phyloP scores from a whole-genome alignment of 2,113 vertebrate genomes.

The Zingel zingel region DNA sequence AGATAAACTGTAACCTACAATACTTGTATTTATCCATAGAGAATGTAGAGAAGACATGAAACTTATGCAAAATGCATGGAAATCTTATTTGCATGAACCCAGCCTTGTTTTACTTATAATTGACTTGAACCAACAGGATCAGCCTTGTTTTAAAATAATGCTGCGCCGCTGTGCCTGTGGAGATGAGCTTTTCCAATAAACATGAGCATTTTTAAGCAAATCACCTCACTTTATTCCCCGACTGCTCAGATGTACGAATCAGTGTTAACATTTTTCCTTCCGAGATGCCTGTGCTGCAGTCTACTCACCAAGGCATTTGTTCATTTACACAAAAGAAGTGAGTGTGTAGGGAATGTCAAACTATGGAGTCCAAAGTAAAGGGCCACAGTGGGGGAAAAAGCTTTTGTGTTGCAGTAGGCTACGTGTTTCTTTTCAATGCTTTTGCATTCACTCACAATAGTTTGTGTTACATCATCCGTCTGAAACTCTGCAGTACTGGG shows the following conservation, averaged over 20 bases:
- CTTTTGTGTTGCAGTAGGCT: conserved; percentile 13
- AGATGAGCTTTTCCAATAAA: conserved; percentile 70
- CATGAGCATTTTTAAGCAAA: conserved; percentile 44
- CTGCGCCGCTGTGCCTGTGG: conserved; percentile 74
- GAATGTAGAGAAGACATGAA: conserved; percentile 57
- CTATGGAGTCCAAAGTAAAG: not conserved
- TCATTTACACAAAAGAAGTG: not conserved
- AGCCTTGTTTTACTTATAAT: conserved; percentile 33
- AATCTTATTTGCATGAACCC: conserved; percentile 60
- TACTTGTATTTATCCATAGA: conserved; percentile 33
- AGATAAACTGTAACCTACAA: conserved; percentile 16
- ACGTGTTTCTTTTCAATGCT: not conserved
- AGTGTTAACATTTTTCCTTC: not conserved
- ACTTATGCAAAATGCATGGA: conserved; percentile 66
- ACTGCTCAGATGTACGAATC: not conserved
- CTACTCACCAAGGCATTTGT: not conserved
- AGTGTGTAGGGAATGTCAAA: not conserved
- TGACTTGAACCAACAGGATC: conserved; percentile 25
- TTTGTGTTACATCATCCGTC: not conserved
- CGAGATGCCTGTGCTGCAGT: not conserved
- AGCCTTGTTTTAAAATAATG: conserved; percentile 28
- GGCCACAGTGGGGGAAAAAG: not conserved
- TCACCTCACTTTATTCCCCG: not conserved
- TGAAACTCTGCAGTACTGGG: not conserved
- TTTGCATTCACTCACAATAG: conserved; percentile 14